These are phyloP conservation scores for Urocitellus parryii DNA, from an alignment of 2,113 vertebrate species.

Conservation along the genomic window DNA sequence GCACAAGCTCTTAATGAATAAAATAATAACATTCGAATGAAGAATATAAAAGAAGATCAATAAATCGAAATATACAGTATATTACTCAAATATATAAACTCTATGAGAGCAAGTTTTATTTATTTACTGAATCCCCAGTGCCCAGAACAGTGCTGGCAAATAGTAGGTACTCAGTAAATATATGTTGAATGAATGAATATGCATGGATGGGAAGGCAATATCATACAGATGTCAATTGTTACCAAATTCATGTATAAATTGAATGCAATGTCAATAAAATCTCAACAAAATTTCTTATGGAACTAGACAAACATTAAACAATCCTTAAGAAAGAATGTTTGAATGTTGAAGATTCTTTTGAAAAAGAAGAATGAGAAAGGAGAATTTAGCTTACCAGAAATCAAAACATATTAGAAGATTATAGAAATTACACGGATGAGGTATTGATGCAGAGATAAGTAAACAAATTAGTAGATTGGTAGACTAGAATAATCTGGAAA, in stretches of 20 bases:
- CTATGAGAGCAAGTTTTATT: neutral
- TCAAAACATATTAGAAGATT: slow-evolving; percentile 14
- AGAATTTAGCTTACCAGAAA: slow-evolving; percentile 25
- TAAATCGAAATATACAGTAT: neutral
- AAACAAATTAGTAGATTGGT: neutral
- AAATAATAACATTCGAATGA: slow-evolving; percentile 7
- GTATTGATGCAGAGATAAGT: neutral
- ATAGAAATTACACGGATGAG: neutral
- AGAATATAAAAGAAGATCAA: neutral
- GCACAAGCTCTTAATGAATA: neutral
- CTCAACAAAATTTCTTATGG: neutral
- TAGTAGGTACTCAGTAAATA: neutral
- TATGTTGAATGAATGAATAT: neutral
- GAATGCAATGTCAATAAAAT: slow-evolving; percentile 9
- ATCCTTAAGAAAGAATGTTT: neutral
- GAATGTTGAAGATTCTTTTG: neutral
- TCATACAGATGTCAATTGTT: neutral
- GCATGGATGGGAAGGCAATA: slow-evolving; percentile 7
- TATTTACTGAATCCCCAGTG: neutral
- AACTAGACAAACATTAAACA: neutral
- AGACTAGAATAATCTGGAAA: slow-evolving; percentile 33
- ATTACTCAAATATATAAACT: neutral
- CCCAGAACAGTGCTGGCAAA: neutral
- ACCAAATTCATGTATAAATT: neutral
- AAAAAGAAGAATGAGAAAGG: slow-evolving; percentile 46